Evolutionary conservation across 2,113 vertebrate genomes (phyloP).

Genomic region (Hippocampus guttulatus): DNA sequence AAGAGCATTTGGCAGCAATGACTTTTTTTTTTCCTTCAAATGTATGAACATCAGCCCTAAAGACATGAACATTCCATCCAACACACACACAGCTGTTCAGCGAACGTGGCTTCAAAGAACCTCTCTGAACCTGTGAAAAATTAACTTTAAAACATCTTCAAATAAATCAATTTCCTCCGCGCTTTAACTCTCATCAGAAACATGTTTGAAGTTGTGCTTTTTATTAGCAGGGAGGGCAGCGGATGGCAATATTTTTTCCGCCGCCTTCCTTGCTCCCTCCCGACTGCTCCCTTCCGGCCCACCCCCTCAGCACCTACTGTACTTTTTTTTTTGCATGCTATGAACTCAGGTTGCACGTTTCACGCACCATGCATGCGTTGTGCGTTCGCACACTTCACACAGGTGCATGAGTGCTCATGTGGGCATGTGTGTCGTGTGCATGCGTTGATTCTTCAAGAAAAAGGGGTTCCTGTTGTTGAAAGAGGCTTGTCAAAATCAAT

Average conservation of each 20-base stretch:
- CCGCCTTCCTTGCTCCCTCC: constrained; percentile 50
- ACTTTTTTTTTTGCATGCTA: background rate
- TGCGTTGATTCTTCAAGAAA: constrained; percentile 10
- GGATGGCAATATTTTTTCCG: constrained; percentile 60
- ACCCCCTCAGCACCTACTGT: constrained; percentile 37
- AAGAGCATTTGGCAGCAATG: constrained; percentile 52
- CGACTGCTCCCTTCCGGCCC: constrained; percentile 36
- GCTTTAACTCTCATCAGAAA: constrained; percentile 73
- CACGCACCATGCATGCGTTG: constrained; percentile 42
- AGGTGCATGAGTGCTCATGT: constrained; percentile 17
- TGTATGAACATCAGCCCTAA: constrained; percentile 67
- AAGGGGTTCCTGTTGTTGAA: background rate
- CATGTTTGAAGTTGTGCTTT: constrained; percentile 72
- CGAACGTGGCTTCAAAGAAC: constrained; percentile 65
- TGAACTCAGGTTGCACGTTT: constrained; percentile 61
- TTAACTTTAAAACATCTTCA: constrained; percentile 72
- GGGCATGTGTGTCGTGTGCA: constrained; percentile 21
- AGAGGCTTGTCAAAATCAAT: background rate
- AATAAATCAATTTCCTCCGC: constrained; percentile 72
- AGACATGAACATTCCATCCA: constrained; percentile 66
- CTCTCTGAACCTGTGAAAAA: constrained; percentile 68
- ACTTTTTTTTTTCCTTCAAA: constrained; percentile 33
- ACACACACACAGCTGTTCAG: constrained; percentile 30
- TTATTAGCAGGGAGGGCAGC: constrained; percentile 59
- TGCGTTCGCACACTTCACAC: background rate